Evolutionary conservation across 2,888 invertebrate genomes (phyloP).

Genomic region (Heterodera filipjevi): DNA sequence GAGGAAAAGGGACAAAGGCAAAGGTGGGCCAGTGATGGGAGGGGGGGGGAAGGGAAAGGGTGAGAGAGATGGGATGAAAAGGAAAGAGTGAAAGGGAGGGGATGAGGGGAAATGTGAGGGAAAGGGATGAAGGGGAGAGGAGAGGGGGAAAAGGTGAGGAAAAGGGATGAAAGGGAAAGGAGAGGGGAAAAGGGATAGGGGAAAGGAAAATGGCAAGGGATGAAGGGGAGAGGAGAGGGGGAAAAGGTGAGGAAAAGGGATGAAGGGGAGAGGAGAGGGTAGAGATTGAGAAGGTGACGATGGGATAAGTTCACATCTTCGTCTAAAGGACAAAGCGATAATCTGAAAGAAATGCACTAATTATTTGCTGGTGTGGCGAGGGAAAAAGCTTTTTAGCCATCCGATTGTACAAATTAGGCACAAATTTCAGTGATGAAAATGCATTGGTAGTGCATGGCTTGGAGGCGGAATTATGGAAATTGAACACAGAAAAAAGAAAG

Average conservation of each 20-base stretch:
- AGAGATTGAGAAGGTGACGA: not conserved
- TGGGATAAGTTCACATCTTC: not conserved
- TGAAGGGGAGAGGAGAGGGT: not conserved
- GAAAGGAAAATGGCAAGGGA: not conserved
- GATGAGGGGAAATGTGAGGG: not conserved
- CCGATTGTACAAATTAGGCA: not conserved
- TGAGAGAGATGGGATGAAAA: not conserved
- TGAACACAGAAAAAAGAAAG: not conserved
- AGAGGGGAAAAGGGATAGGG: not conserved
- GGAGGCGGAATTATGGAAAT: not conserved
- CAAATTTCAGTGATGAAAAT: not conserved
- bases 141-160: not conserved
- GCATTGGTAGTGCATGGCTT: not conserved
- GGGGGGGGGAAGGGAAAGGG: not conserved
- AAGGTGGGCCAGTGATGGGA: not conserved
- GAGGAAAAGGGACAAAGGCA: not conserved
- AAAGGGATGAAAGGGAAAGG: not conserved
- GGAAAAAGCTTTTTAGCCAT: not conserved
- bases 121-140: not conserved
- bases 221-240: not conserved
- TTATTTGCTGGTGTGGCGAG: not conserved
- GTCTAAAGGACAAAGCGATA: not conserved
- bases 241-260: not conserved
- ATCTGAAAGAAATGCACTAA: not conserved
- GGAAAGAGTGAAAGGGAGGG: not conserved